Conservation (phyloP, 2,888 invertebrate genomes). For the Sphecodes monilicornis region DNA sequence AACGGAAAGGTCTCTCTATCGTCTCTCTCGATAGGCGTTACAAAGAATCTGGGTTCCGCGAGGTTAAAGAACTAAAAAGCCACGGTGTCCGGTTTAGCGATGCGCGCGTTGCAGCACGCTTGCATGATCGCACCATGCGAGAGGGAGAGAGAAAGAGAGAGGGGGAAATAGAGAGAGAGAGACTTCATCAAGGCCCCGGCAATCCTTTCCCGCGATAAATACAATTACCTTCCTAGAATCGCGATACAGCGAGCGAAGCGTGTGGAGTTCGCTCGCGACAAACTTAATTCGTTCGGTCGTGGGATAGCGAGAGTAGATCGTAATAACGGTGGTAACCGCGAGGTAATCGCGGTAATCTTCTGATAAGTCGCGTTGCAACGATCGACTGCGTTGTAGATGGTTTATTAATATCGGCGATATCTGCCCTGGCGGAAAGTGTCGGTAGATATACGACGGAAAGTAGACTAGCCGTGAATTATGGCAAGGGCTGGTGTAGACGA, state of each 20-base stretch:
- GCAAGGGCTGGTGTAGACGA: background rate
- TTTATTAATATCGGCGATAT: slow-evolving; percentile 66
- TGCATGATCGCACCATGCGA: background rate
- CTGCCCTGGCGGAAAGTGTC: slow-evolving; percentile 47
- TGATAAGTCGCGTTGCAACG: slow-evolving; percentile 35
- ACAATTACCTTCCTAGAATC: background rate
- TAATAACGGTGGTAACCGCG: slow-evolving; percentile 29
- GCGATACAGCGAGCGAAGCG: background rate
- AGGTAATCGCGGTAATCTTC: slow-evolving; percentile 54
- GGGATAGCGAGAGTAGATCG: slow-evolving; percentile 35
- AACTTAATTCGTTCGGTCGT: slow-evolving; percentile 23
- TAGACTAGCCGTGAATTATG: slow-evolving; percentile 38
- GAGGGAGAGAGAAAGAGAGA: background rate
- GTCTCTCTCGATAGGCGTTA: background rate
- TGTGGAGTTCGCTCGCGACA: background rate
- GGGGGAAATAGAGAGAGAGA: background rate
- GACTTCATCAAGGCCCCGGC: background rate
- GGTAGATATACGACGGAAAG: slow-evolving; percentile 41
- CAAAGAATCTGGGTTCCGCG: background rate
- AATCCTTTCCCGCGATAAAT: background rate
- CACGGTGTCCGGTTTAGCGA: slow-evolving; percentile 2
- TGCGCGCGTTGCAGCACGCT: background rate
- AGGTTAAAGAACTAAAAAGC: background rate
- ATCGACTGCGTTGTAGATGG: slow-evolving; percentile 35
- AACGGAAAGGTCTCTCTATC: background rate